Evolutionary conservation across 2,113 vertebrate genomes (phyloP).

Genomic region (Antechinus flavipes): DNA sequence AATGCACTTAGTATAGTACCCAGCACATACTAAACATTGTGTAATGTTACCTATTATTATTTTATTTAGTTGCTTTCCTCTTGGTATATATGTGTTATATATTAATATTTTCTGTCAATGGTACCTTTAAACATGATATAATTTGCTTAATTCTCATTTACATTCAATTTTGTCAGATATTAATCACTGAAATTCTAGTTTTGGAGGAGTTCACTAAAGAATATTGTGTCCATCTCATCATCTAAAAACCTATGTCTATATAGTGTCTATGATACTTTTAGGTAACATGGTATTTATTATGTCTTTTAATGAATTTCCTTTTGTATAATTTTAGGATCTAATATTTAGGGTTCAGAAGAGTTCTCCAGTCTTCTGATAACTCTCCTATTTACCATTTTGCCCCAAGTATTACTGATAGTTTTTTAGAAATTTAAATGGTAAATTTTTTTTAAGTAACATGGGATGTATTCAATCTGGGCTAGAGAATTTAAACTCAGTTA

Average conservation of each 20-base stretch:
- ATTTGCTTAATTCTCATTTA: neutral
- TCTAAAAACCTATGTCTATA: neutral
- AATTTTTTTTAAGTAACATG: too few relatives aligned
- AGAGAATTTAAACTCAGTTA: too few relatives aligned
- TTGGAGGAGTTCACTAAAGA: neutral
- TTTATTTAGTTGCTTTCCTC: neutral
- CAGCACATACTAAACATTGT: neutral
- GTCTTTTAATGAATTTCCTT: neutral
- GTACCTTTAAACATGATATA: neutral
- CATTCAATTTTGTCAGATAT: neutral
- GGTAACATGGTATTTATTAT: neutral
- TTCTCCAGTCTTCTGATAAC: neutral
- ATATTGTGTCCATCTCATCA: neutral
- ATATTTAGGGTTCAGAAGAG: neutral
- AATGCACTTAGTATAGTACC: neutral
- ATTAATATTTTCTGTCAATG: neutral
- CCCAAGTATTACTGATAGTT: too few relatives aligned
- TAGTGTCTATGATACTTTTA: neutral
- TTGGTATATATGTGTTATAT: neutral
- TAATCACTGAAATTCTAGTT: neutral
- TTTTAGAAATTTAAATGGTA: too few relatives aligned
- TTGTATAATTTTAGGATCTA: neutral
- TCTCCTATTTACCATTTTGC: too few relatives aligned
- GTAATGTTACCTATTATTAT: neutral
- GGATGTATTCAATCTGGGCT: too few relatives aligned